Evolutionary conservation across 2,113 vertebrate genomes (phyloP), one percentile per base, ranked within the genome.

Genomic region (Sander lucioperca): DNA sequence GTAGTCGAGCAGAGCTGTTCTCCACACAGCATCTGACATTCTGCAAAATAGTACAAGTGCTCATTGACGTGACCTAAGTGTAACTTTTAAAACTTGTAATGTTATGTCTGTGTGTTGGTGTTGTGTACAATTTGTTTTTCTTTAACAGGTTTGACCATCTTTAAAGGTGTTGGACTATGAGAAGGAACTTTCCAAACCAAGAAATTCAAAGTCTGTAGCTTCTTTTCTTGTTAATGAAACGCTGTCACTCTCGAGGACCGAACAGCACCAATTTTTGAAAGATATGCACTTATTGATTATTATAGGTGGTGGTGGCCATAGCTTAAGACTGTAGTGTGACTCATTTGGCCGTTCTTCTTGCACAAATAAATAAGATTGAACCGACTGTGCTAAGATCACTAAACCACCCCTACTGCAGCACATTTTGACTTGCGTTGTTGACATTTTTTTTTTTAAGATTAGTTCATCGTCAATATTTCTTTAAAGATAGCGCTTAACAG

Each of bases 71-170:
- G 23, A 70, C 27, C 13, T 5, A 56, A 58, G 51, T 89, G 59
- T 84, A 51, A 58, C 73, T 36, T 74, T 87, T 51, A 74, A 89
- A 85, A 50, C 58, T 39, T 94, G 80, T 80, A 64, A 87, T 94
- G 86, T 94, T 77, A 57, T 92, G 80, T 94, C 74, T 94, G 82
- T 95, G 64, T 95, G 80, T 94, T 95, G 89, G 94, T 91, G 82
- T 91, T 95, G 83, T 96, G 92, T 94, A 89, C 90, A 87, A 84
- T 93, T 95, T 94, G 84, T 91, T 91, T 92, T 93, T 90, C 86
- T 91, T 95, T 95, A 93, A 96, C 95, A 96, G 95, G 95, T 95
- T 91, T 95, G 93, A 86, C 77, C 94, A 73, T 91, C 92, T 89
- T 86, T 82, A 90, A 91, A 88, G 88, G 76, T 87, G 91, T 84